These are phyloP conservation scores for Rana temporaria DNA, from an alignment of 2,113 vertebrate genomes.

Conservation along the genomic window DNA sequence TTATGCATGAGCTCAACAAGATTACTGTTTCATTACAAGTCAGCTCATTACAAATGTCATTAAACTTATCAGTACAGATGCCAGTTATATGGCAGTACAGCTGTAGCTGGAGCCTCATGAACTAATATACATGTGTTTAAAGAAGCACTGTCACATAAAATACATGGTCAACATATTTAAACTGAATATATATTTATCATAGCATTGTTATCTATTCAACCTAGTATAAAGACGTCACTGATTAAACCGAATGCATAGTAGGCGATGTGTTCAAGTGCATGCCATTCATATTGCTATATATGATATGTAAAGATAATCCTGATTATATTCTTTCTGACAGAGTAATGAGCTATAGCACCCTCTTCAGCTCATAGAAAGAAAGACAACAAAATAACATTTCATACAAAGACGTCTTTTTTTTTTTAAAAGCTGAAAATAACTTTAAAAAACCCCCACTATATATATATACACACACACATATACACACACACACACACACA, in stretches of 20 bases:
- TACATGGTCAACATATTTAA: too few species aligned
- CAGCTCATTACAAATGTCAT: constrained; percentile 54
- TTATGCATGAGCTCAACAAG: constrained; percentile 49
- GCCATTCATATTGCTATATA: neutral
- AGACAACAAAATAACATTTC: too few species aligned
- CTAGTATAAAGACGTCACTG: too few species aligned
- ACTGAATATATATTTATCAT: too few species aligned
- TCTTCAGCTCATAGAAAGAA: too few species aligned
- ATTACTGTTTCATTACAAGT: constrained; percentile 51
- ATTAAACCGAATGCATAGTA: too few species aligned
- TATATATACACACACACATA: too few species aligned
- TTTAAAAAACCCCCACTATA: too few species aligned
- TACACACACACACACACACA: too few species aligned
- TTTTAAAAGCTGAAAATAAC: neutral
- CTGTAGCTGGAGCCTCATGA: neutral
- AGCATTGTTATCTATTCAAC: too few species aligned
- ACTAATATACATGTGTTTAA: neutral
- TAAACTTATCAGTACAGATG: constrained; percentile 45
- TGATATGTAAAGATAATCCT: neutral
- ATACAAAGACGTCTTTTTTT: neutral
- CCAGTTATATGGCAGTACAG: constrained; percentile 15
- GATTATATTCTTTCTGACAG: neutral
- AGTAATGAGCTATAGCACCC: too few species aligned
- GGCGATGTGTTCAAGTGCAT: too few species aligned
- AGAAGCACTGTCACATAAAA: neutral